Conservation (phyloP, 2,797 vertebrate genomes). For the Alca torda region DNA sequence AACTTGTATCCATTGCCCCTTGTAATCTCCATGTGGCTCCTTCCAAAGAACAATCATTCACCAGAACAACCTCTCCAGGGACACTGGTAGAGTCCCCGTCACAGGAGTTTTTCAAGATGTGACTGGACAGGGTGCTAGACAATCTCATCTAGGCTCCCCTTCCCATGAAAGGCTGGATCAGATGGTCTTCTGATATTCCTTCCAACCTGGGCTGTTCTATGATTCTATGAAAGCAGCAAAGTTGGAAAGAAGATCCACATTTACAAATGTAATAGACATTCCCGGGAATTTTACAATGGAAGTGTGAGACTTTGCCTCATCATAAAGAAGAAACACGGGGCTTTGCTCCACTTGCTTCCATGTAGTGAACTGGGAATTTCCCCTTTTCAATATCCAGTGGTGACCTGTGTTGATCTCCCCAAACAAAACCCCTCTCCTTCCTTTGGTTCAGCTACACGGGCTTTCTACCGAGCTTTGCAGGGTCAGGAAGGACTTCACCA, state of each 20-base stretch:
- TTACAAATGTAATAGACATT: neutral
- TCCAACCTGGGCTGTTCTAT: neutral
- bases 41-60: neutral
- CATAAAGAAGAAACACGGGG: neutral
- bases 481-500: neutral
- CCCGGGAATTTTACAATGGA: neutral
- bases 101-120: neutral
- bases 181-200: neutral
- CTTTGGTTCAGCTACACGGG: neutral
- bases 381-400: neutral
- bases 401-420: neutral
- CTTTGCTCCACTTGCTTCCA: neutral
- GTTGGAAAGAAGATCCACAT: neutral
- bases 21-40: neutral
- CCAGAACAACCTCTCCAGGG: neutral
- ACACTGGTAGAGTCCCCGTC: neutral
- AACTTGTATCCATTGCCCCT: neutral
- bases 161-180: neutral
- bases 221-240: neutral
- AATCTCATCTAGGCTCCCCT: neutral
- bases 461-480: neutral
- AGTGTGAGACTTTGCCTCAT: neutral
- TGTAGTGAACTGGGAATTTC: neutral
- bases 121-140: neutral
- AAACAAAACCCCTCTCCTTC: neutral